Conservation (phyloP, 1,140 invertebrate genomes). For the Aphis craccivora region DNA sequence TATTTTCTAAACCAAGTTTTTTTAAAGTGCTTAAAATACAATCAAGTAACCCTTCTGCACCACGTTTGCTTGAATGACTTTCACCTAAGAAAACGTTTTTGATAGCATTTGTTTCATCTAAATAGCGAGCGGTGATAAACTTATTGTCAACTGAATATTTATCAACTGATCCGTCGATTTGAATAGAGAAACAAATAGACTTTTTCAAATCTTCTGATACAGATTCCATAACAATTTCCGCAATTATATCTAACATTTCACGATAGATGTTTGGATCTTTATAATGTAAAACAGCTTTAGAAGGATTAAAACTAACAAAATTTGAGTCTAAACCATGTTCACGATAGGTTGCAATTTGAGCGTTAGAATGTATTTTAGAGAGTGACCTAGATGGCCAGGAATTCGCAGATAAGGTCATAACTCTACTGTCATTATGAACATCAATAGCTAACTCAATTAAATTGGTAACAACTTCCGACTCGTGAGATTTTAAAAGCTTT, state of each 20-base stretch:
- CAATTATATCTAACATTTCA: neutral
- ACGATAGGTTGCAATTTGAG: conserved; percentile 46
- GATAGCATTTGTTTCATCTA: neutral
- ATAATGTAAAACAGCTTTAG: neutral
- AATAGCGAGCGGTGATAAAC: conserved; percentile 24
- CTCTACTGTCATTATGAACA: conserved; percentile 38
- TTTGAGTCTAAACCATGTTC: conserved; percentile 48
- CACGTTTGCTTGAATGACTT: conserved; percentile 5
- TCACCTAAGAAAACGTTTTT: conserved; percentile 37
- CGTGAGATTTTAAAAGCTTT: conserved; percentile 42
- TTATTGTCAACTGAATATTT: conserved; percentile 48
- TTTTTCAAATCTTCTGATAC: conserved; percentile 5
- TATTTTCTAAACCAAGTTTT: neutral
- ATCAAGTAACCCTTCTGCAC: conserved; percentile 9
- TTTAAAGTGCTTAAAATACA: conserved; percentile 10
- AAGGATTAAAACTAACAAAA: conserved; percentile 31
- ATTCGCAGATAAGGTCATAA: conserved; percentile 15
- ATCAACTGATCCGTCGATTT: too few species aligned
- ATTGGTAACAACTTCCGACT: conserved; percentile 28
- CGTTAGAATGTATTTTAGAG: conserved; percentile 25
- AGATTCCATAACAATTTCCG: conserved; percentile 13
- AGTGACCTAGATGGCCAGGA: conserved; percentile 8
- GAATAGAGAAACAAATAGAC: conserved; percentile 32
- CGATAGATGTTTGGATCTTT: conserved; percentile 27
- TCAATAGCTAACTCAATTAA: conserved; percentile 48